Conservation (phyloP, 1,140 invertebrate genomes). For the Ostrea denselamellosa region DNA sequence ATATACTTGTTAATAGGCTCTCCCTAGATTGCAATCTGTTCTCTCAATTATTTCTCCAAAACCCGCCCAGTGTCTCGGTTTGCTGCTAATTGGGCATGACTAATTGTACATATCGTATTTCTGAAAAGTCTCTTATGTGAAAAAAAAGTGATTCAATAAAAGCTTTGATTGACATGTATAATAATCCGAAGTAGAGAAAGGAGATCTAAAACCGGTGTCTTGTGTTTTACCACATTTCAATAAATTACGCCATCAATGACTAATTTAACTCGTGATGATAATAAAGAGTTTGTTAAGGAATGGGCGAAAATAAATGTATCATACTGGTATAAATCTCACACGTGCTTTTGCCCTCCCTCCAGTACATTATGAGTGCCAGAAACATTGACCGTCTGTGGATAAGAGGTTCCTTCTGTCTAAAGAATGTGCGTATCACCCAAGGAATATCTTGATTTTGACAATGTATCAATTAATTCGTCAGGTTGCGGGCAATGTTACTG, state of each 20-base stretch:
- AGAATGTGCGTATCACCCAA: neutral
- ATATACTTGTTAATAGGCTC: too few relatives aligned
- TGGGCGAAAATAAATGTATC: neutral
- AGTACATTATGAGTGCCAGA: neutral
- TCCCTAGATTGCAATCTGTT: neutral
- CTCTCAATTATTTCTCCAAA: neutral
- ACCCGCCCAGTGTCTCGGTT: neutral
- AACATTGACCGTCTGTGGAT: neutral
- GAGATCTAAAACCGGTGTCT: neutral
- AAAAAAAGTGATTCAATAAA: neutral
- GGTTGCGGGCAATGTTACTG: neutral
- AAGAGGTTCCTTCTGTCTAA: neutral
- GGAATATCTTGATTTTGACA: neutral
- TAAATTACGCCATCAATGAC: neutral
- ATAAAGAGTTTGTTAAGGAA: too few relatives aligned
- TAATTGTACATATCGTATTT: neutral
- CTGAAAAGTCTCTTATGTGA: neutral
- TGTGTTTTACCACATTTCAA: neutral
- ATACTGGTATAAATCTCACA: neutral
- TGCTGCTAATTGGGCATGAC: neutral
- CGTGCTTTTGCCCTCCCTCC: neutral
- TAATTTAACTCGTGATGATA: too few relatives aligned
- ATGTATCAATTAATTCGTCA: neutral
- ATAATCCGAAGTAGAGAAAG: neutral
- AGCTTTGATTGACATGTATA: neutral